Conservation (phyloP, 2,113 vertebrate genomes). For the Tragulus kanchil region DNA sequence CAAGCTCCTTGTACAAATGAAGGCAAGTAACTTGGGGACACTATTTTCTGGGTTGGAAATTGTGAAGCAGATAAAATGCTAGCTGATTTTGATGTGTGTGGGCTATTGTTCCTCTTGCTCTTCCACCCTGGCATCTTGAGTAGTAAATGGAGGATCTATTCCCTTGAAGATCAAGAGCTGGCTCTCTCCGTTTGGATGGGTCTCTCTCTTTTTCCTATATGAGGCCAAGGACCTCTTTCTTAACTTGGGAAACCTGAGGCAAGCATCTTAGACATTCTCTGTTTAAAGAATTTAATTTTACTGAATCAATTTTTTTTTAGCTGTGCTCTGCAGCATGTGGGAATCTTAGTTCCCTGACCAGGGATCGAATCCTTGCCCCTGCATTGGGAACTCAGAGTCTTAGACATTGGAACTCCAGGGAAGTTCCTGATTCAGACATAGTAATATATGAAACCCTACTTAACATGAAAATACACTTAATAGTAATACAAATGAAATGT, state of each 20-base stretch:
- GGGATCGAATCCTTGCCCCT: background rate
- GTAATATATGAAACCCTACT: background rate
- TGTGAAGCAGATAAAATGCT: background rate
- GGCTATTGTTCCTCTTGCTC: background rate
- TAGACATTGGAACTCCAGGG: background rate
- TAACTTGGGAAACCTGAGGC: background rate
- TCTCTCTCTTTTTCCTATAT: background rate
- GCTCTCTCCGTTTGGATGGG: background rate
- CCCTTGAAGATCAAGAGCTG: background rate
- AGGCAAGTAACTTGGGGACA: background rate
- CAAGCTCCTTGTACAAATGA: background rate
- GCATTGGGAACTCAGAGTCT: background rate
- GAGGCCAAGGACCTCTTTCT: background rate
- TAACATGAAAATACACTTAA: background rate
- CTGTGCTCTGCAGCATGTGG: background rate
- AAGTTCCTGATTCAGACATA: background rate
- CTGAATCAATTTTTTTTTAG: background rate
- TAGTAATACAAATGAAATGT: background rate
- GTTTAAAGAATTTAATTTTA: slow-evolving; percentile 13
- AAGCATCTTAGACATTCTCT: background rate
- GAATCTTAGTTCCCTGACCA: background rate
- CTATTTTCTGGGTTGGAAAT: background rate
- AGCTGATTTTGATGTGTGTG: background rate
- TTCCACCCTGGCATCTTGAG: background rate
- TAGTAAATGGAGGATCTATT: background rate